phyloP scores from a whole-genome alignment of 64 coral and sea anemone species.

The Anthopleura sola region DNA sequence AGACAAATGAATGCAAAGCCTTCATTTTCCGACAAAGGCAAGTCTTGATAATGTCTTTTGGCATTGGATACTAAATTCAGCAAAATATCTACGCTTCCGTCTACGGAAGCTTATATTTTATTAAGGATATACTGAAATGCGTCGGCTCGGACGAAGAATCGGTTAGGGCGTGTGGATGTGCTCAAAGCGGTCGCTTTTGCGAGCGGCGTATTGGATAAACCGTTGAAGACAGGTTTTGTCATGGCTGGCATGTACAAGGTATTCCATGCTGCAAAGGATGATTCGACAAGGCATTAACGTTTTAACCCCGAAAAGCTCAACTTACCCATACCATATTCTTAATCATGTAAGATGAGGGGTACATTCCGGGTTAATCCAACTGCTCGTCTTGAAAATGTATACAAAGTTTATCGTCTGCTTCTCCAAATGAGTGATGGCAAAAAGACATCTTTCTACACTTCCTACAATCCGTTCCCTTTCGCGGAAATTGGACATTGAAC shows the following conservation, averaged over 20 bases:
- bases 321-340: not conserved
- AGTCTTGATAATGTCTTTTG: not conserved
- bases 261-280: not conserved
- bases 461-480: not conserved
- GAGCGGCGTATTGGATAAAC: not conserved
- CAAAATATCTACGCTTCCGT: not conserved
- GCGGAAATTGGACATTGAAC: not conserved
- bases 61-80: not conserved
- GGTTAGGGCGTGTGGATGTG: no score
- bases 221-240: not conserved
- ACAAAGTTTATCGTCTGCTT: not conserved
- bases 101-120: not conserved
- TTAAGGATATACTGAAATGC: not conserved
- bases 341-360: not conserved
- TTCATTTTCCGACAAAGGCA: not conserved
- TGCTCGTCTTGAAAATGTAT: not conserved
- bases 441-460: not conserved
- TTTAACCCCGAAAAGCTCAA: not conserved
- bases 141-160: no score
- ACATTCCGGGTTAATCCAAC: not conserved
- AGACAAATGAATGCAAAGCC: not conserved
- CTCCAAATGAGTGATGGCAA: not conserved
- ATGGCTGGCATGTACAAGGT: not conserved
- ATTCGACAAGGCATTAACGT: not conserved
- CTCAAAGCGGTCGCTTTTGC: not conserved